Evolutionary conservation across 2,113 vertebrate species (phyloP).

Genomic region (Cathartes aura): DNA sequence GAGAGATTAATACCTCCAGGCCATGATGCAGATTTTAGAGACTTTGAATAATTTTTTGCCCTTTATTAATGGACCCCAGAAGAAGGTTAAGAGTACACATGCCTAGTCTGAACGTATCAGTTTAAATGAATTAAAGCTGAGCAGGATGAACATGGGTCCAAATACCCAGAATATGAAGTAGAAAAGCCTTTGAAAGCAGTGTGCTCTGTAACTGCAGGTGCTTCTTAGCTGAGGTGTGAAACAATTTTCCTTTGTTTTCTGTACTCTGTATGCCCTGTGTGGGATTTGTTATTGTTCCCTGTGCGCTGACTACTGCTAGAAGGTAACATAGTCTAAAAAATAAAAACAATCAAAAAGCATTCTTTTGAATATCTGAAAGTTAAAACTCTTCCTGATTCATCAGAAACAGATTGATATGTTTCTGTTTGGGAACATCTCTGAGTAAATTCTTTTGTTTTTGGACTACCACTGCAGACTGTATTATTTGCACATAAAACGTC

Average conservation of each 20-base stretch:
- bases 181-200: background rate
- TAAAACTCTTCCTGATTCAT: background rate
- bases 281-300: background rate
- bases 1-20: background rate
- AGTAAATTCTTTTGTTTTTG: background rate
- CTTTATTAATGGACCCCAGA: background rate
- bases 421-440: background rate
- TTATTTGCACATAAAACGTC: conserved; percentile 6
- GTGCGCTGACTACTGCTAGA: background rate
- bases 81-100: background rate
- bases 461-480: background rate
- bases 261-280: accelerated
- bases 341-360: background rate
- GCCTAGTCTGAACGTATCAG: background rate
- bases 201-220: background rate
- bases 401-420: background rate
- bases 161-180: background rate
- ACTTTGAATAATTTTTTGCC: background rate
- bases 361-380: background rate
- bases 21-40: background rate
- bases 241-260: background rate
- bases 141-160: background rate
- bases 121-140: background rate
- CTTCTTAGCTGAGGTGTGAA: background rate
- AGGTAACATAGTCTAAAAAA: background rate